These are phyloP conservation scores for Megalops cyprinoides DNA, from an alignment of 2,797 vertebrate species.

Conservation along the genomic window DNA sequence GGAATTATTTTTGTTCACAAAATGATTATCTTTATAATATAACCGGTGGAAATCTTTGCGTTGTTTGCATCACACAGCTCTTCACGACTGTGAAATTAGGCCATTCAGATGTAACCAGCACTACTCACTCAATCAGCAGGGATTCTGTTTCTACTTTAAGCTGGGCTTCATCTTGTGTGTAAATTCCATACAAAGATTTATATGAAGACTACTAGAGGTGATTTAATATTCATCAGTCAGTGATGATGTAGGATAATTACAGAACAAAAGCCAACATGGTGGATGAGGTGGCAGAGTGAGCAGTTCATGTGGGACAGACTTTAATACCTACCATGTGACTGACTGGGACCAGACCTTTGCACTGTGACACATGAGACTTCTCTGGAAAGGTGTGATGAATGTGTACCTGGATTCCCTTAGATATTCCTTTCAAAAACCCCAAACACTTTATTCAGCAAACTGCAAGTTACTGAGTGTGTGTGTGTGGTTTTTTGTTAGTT, in stretches of 20 bases:
- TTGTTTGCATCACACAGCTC: not conserved
- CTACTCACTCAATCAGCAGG: not conserved
- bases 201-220: not conserved
- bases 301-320: not conserved
- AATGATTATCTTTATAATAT: not conserved
- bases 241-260: not conserved
- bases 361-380: not conserved
- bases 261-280: not conserved
- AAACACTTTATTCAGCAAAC: too few species aligned
- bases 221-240: not conserved
- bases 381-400: not conserved
- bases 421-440: too few species aligned
- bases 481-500: too few species aligned
- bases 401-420: too few species aligned
- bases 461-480: too few species aligned
- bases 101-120: not conserved
- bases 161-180: not conserved
- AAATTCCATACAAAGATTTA: not conserved
- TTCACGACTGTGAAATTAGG: not conserved
- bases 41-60: not conserved
- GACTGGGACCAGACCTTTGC: not conserved
- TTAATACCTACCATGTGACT: not conserved
- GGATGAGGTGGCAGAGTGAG: not conserved
- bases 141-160: not conserved
- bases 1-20: conserved; percentile 7